These are phyloP conservation scores for Hippocampus mohnikei DNA, from an alignment of 2,113 vertebrate genomes.

Conservation along the genomic window DNA sequence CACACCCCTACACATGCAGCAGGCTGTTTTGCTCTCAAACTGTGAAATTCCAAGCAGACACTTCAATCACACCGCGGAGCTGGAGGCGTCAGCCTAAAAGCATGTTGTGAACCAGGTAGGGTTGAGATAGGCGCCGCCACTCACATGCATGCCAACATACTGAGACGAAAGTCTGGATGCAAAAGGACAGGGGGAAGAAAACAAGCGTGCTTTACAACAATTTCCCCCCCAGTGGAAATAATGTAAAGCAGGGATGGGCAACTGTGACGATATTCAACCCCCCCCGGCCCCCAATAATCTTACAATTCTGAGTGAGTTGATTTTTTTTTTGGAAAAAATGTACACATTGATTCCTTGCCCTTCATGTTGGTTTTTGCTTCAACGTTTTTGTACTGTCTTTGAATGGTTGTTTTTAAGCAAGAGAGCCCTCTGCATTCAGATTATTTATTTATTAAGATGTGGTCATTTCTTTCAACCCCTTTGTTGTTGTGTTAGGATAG, in stretches of 20 bases:
- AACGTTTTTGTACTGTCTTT: too few species aligned
- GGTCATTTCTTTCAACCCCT: too few species aligned
- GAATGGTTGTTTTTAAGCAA: too few species aligned
- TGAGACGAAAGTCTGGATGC: background rate
- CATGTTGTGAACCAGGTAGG: background rate
- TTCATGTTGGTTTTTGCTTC: too few species aligned
- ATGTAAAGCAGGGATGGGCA: background rate
- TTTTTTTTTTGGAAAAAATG: too few species aligned
- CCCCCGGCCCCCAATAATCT: too few species aligned
- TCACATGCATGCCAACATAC: background rate
- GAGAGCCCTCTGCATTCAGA: too few species aligned
- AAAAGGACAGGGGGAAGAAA: background rate
- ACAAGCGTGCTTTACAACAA: background rate
- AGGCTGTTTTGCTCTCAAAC: slow-evolving; percentile 29
- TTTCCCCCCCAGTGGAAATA: background rate
- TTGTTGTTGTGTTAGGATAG: too few species aligned
- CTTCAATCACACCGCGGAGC: slow-evolving; percentile 40
- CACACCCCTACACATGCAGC: slow-evolving; percentile 31
- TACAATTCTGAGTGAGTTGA: too few species aligned
- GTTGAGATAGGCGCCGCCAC: background rate
- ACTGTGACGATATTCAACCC: too few species aligned
- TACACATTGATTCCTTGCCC: too few species aligned
- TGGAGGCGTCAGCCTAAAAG: slow-evolving; percentile 17
- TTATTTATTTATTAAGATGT: too few species aligned
- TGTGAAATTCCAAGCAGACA: slow-evolving; percentile 41